Evolutionary conservation across 2,113 vertebrate genomes (phyloP), one percentile per base, ranked within the genome.

Genomic region (Python bivittatus): DNA sequence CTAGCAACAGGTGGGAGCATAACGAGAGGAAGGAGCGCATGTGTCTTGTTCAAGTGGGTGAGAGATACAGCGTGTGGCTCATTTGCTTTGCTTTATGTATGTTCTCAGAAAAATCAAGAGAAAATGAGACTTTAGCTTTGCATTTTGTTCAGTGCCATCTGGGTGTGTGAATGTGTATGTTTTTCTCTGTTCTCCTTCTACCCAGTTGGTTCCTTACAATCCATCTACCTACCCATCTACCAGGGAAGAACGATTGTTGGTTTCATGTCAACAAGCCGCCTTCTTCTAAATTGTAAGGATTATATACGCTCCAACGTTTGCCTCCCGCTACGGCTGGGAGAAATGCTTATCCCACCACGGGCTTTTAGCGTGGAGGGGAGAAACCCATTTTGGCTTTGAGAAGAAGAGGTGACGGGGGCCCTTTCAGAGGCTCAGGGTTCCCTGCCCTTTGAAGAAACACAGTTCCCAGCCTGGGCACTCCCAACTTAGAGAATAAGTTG

Each of bases 1-100:
- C 94, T 95, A 96, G 96, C 96, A 79, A 96, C 86, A 95, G 95
- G 95, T 97, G 92, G 95, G 94, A 97, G 96, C 61, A n/a, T 38
- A 93, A 95, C 88, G 96, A 96, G 94, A 95, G 94, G 86, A 87
- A 92, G 94, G 92, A 94, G 93, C 93, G 95, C 96, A 96, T 91
- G 88, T 92, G 94, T 94, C 96, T 96, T 92, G 92, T 94, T 95
- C 96, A 91, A 89, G 93, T 93, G 95, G 95, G 92, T 93, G 93
- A 93, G 54, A 84, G 72, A 79, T 95, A 94, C 96, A 96, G 96
- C 94, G 94, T 95, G 90, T 91, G 93, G 2, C 89, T 61, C 68
- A 90, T 93, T 91, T 95, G 92, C 88, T 91, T 91, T 90, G 48
- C 93, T 94, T 92, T 48, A 48, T 48, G 3, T 48, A 48, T 6